Percentiles rank a stretch among this genome's conserved stretches.
These are phyloP conservation scores for Orchesella cincta DNA, from an alignment of 1,140 invertebrate species.

Conservation along the genomic window DNA sequence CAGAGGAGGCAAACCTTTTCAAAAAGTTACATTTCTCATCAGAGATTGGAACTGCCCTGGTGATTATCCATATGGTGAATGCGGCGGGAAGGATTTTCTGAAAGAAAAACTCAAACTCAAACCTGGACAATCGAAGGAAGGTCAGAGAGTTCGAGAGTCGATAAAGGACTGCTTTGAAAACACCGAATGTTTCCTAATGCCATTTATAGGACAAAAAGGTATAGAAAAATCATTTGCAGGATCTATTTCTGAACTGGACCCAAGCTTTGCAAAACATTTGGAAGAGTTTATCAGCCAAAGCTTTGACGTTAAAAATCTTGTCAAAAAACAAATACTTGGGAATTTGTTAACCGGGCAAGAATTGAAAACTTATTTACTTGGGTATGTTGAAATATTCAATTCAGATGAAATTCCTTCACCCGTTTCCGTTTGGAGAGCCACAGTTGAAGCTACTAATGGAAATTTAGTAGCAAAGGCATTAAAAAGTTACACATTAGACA, in stretches of 20 bases:
- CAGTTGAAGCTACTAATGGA: neutral
- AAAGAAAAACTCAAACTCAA: slow-evolving; percentile 35
- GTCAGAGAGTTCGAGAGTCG: slow-evolving; percentile 16
- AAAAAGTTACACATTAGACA: slow-evolving; percentile 9
- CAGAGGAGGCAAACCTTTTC: slow-evolving; percentile 27
- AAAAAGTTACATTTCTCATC: slow-evolving; percentile 44
- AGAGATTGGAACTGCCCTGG: slow-evolving; percentile 43
- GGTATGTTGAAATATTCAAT: slow-evolving; percentile 38
- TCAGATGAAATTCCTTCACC: slow-evolving; percentile 16
- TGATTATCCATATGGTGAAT: slow-evolving; percentile 37
- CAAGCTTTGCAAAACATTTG: slow-evolving; percentile 30
- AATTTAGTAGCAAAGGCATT: neutral
- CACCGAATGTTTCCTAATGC: slow-evolving; percentile 38
- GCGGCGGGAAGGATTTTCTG: slow-evolving; percentile 40
- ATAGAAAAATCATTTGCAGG: slow-evolving; percentile 24
- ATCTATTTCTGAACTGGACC: slow-evolving; percentile 18
- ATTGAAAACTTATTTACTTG: neutral
- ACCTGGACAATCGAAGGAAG: neutral
- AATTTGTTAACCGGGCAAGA: neutral
- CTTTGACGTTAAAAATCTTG: slow-evolving; percentile 25
- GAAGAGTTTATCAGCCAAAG: slow-evolving; percentile 37
- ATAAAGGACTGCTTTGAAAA: slow-evolving; percentile 38
- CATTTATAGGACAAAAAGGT: slow-evolving; percentile 29
- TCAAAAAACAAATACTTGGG: slow-evolving; percentile 1
- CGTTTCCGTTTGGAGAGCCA: slow-evolving; percentile 23